phyloP scores from a whole-genome alignment of 2,797 vertebrate species.

The Hippocampus kuda region DNA sequence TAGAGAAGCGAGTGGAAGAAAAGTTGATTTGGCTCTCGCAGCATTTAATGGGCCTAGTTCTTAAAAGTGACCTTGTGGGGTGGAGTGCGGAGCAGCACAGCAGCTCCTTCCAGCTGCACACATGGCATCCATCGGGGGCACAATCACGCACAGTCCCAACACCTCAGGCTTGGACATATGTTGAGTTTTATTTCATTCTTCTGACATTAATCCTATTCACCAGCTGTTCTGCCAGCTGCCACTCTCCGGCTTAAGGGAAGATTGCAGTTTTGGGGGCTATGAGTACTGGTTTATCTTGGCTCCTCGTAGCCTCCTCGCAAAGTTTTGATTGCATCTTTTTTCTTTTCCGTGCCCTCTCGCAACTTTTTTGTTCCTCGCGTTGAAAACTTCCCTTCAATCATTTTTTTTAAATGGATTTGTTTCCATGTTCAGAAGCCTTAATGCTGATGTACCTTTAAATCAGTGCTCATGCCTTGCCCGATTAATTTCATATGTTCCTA shows the following conservation, averaged over 20 bases:
- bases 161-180: constrained; percentile 99
- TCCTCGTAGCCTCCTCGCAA: constrained; percentile 64
- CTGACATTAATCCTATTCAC: constrained; percentile 99
- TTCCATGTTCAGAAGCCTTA: constrained; percentile 22
- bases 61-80: constrained; percentile 98
- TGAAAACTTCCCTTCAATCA: constrained; percentile 28
- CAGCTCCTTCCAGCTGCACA: constrained; percentile 97
- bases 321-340: constrained; percentile 67
- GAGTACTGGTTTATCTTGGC: constrained; percentile 74
- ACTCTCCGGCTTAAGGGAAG: constrained; percentile 91
- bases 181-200: constrained; percentile 99
- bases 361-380: constrained; percentile 53
- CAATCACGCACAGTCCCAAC: constrained; percentile 95
- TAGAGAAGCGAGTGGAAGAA: constrained; percentile 54
- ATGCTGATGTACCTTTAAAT: constrained; percentile 30
- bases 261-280: constrained; percentile 96
- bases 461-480: neutral
- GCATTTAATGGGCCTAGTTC: constrained; percentile 81
- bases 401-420: constrained; percentile 34
- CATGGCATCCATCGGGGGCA: constrained; percentile 95
- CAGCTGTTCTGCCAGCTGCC: constrained; percentile 99
- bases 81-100: constrained; percentile 71
- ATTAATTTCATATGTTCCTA: neutral
- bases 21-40: constrained; percentile 79
- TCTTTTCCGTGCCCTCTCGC: constrained; percentile 25